A percentile compares a stretch with the other conserved stretches of the same genome.
These are phyloP conservation scores for Nymphalis urticae DNA, from an alignment of 2,888 invertebrate species.

Conservation along the genomic window DNA sequence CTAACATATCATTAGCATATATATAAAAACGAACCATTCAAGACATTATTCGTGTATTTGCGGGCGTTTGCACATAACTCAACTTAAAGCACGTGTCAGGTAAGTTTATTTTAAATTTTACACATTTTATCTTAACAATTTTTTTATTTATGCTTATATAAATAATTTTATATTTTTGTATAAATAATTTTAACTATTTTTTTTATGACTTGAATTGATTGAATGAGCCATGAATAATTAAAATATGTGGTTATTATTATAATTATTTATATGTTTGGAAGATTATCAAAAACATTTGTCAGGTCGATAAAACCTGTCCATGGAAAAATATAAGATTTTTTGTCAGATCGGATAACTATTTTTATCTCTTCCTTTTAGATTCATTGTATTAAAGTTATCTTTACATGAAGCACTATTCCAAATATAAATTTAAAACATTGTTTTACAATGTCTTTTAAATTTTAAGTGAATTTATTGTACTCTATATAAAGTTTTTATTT, in stretches of 20 bases:
- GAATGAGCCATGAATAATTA: too few species aligned
- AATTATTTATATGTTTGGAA: neutral
- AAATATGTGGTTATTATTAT: too few species aligned
- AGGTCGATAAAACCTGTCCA: conserved; percentile 5
- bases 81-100: neutral
- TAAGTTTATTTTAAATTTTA: neutral
- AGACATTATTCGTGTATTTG: conserved; percentile 24
- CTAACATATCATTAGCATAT: conserved; percentile 33
- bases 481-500: too few species aligned
- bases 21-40: conserved; percentile 22
- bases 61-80: conserved; percentile 15
- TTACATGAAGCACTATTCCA: neutral
- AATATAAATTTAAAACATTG: neutral
- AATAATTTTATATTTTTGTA: too few species aligned
- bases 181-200: too few species aligned
- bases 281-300: neutral
- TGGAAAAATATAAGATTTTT: conserved; percentile 1
- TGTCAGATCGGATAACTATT: neutral
- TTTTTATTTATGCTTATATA: too few species aligned
- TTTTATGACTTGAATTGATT: too few species aligned
- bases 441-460: too few species aligned
- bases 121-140: too few species aligned
- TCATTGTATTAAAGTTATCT: neutral
- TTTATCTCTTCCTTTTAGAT: neutral
- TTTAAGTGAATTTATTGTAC: too few species aligned